Base-by-base conservation (phyloP, 1,140 invertebrate genomes). In the Drosophila triauraria region DNA sequence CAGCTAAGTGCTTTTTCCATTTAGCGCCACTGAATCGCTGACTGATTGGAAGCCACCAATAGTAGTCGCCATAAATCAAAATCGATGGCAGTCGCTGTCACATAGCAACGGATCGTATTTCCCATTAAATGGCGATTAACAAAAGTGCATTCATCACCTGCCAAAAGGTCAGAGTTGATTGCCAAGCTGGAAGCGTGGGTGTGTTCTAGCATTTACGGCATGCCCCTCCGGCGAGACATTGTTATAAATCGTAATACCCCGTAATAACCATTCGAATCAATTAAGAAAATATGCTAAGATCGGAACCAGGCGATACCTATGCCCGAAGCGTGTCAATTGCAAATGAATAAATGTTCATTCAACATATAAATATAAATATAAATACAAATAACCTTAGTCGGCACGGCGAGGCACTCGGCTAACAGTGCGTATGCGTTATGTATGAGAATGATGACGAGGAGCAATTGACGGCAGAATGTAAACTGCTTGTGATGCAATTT, bases 401-500 rank as follows among this genome's bases (percentile, higher is more conserved):
- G 44, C 43, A 27, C 20, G 53, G 44, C 43, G 38, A 32, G 43
- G 35, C 35, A 43, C 25, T 43, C 30, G 53, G 74, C 43, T 40
- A 75, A 88, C 79, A 44, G 67, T 88, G 85, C 84, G 84, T 90
- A 90, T 86, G 82, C 54, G 83, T 80, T 70, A 84, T 82, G 75
- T 85, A 74, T 80, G 76, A 85, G 61, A 79, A 72, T 58, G 76
- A 78, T 78, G 76, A 78, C 65, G 58, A 30, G 27, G 74, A 53
- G 76, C 70, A 58, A 59, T 60, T 64, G 80, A 69, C 40, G 60
- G 74, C 74, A 71, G 57, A 78, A 78, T 69, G 75, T 63, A 77
- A 88, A 80, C 78, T 62, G 85, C 78, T 84, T 84, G 87, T 78
- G 72, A 68, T 84, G 69, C 80, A 83, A 87, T 88, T 88, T 84